Percentiles rank a stretch among this genome's conserved stretches.
These are phyloP conservation scores for Cephus sareptanus DNA, from an alignment of 2,888 invertebrate genomes.

Conservation along the genomic window DNA sequence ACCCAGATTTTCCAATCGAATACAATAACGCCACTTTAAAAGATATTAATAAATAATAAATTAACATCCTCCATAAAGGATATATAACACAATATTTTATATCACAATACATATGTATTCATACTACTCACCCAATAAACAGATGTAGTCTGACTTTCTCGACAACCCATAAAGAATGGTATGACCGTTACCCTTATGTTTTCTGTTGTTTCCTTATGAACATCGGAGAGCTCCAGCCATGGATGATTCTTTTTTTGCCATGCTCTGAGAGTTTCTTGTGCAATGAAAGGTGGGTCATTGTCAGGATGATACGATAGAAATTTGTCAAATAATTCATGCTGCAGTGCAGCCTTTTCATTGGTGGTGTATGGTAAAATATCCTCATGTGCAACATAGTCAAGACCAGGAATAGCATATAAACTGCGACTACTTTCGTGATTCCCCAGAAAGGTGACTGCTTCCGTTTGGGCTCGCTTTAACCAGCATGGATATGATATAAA, in stretches of 20 bases:
- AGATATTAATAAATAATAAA: conserved; percentile 17
- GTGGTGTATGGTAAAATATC: conserved; percentile 96
- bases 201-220: conserved; percentile 97
- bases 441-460: conserved; percentile 96
- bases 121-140: conserved; percentile 84
- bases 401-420: conserved; percentile 94
- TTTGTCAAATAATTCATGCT: conserved; percentile 97
- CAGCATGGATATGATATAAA: conserved; percentile 3
- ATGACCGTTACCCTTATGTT: conserved; percentile 96
- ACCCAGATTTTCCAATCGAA: conserved; percentile 94
- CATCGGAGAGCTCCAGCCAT: conserved; percentile 95
- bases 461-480: conserved; percentile 93
- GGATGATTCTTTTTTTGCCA: conserved; percentile 99
- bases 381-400: conserved; percentile 98
- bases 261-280: conserved; percentile 89
- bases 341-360: conserved; percentile 87
- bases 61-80: conserved; percentile 4
- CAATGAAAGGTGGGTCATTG: conserved; percentile 87
- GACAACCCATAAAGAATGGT: conserved; percentile 97
- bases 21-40: conserved; percentile 95
- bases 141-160: conserved; percentile 89
- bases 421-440: conserved; percentile 96
- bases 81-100: not conserved
- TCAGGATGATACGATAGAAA: conserved; percentile 86
- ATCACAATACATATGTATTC: not conserved